Conservation (phyloP, 1,140 invertebrate species). For the Neodiprion pinetum region DNA sequence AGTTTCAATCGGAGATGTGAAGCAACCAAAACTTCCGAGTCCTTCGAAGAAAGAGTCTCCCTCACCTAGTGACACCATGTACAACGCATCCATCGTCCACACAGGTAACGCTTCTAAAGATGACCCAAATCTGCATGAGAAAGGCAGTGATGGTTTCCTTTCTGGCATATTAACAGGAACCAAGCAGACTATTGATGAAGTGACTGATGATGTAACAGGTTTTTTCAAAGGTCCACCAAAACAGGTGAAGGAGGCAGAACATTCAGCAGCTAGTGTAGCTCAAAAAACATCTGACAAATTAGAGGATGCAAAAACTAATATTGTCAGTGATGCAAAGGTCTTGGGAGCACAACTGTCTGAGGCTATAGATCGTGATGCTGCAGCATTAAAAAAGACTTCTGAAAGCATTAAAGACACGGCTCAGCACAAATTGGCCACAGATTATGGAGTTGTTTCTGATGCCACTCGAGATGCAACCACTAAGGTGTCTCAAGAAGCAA, state of each 20-base stretch:
- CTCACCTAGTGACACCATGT: not conserved
- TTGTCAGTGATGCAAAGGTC: not conserved
- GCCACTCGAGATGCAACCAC: not conserved
- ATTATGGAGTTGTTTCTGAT: slow-evolving; percentile 20
- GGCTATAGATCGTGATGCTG: not conserved
- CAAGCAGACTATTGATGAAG: slow-evolving; percentile 41
- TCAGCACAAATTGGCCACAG: not conserved
- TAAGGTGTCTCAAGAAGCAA: not conserved
- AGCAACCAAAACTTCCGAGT: not conserved
- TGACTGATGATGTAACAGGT: slow-evolving; percentile 44
- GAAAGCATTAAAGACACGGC: not conserved
- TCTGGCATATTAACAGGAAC: slow-evolving; percentile 38
- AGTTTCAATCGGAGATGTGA: not conserved
- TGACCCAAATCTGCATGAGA: not conserved
- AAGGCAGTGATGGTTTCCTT: slow-evolving; percentile 21
- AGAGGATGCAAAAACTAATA: not conserved
- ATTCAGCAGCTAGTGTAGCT: not conserved
- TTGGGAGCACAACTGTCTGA: not conserved
- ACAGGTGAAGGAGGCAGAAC: slow-evolving; percentile 16
- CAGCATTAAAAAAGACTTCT: not conserved
- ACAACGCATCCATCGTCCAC: not conserved
- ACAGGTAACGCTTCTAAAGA: not conserved
- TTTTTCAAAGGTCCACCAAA: slow-evolving; percentile 32
- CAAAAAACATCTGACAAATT: not conserved
- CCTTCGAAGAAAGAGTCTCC: not conserved